Evolutionary conservation across 2,888 invertebrate species (phyloP).

Genomic region (Synergus laeviventris): DNA sequence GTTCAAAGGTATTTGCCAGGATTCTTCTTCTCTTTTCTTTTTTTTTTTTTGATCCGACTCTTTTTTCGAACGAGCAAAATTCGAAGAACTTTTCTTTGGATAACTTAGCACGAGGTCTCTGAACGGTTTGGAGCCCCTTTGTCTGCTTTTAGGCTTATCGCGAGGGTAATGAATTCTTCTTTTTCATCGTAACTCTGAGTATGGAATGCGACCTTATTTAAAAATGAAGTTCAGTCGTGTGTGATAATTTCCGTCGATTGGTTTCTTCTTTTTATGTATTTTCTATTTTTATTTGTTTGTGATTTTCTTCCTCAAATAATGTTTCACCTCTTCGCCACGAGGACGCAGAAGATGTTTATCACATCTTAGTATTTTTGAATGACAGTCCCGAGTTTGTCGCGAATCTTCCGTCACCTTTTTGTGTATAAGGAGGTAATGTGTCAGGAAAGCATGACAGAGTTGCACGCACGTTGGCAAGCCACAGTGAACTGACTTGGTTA

Average conservation of each 20-base stretch:
- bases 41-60: slow-evolving; percentile 30
- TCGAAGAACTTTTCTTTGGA: slow-evolving; percentile 45
- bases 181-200: slow-evolving; percentile 15
- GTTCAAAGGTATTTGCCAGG: slow-evolving; percentile 33
- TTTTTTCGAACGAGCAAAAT: background rate
- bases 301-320: background rate
- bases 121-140: slow-evolving; percentile 32
- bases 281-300: background rate
- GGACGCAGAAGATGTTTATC: slow-evolving; percentile 10
- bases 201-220: slow-evolving; percentile 21
- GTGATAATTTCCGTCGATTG: background rate
- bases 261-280: background rate
- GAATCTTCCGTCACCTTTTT: background rate
- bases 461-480: slow-evolving; percentile 67
- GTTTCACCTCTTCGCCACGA: slow-evolving; percentile 9
- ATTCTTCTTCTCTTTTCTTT: too few relatives aligned
- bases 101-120: slow-evolving; percentile 44
- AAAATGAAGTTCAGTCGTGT: slow-evolving; percentile 9
- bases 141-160: slow-evolving; percentile 36
- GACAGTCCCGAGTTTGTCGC: background rate
- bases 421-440: slow-evolving; percentile 50
- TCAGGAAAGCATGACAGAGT: slow-evolving; percentile 56
- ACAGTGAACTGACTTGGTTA: slow-evolving; percentile 68
- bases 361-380: slow-evolving; percentile 5
- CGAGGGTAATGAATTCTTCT: slow-evolving; percentile 37